phyloP scores from a whole-genome alignment of 2,113 vertebrate genomes.

The Mus musculus region DNA sequence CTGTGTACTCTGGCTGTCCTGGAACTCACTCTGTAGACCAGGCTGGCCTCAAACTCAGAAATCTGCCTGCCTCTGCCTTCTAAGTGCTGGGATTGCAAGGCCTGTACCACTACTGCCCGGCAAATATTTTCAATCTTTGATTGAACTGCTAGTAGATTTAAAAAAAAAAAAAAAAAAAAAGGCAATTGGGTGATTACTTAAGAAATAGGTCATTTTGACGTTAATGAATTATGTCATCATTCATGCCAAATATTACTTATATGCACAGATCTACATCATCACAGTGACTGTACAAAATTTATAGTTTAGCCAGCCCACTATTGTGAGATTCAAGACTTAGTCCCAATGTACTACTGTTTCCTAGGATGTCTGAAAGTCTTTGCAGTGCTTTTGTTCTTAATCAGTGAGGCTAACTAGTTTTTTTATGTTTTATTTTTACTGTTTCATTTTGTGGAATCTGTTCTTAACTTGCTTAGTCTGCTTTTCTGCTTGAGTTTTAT shows the following conservation, averaged over 20 bases:
- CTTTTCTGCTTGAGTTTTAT: slow-evolving; percentile 14
- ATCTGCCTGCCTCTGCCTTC: too few relatives aligned
- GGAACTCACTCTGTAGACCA: too few relatives aligned
- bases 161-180: background rate
- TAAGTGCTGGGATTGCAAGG: too few relatives aligned
- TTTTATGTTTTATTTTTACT: background rate
- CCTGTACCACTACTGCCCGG: too few relatives aligned
- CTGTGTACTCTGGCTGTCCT: too few relatives aligned
- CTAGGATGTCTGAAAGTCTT: background rate
- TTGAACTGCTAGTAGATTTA: background rate
- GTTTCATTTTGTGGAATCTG: background rate
- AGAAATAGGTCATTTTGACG: background rate
- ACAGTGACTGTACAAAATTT: background rate
- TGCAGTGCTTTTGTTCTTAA: slow-evolving; percentile 38
- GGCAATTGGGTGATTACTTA: background rate
- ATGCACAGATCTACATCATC: background rate
- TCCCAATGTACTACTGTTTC: background rate
- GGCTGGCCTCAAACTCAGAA: too few relatives aligned
- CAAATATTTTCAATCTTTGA: background rate
- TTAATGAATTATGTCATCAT: background rate
- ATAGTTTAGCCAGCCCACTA: background rate
- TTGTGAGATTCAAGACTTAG: background rate
- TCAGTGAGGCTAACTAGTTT: background rate
- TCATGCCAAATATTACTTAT: background rate
- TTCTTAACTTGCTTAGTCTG: background rate